Percentiles rank a stretch among this genome's conserved stretches.
Evolutionary conservation across 2,113 vertebrate genomes (phyloP).

Genomic region (Labrus mixtus): DNA sequence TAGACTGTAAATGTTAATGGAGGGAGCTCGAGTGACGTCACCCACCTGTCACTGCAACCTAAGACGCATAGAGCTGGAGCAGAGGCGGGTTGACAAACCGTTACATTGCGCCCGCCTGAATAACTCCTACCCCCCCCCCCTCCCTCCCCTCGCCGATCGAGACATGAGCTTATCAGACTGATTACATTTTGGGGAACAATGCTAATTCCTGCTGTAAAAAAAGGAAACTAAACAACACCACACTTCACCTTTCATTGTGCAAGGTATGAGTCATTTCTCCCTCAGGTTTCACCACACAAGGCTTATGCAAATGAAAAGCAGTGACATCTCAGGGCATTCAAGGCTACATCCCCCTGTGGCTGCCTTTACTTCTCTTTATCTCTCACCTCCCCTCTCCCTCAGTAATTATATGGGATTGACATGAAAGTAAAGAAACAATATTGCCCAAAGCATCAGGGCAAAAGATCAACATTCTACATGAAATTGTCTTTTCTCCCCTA

Average conservation of each 20-base stretch:
- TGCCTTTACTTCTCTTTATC: background rate
- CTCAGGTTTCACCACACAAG: background rate
- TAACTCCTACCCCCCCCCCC: too few species aligned
- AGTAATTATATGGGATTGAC: conserved; percentile 12
- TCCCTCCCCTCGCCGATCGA: too few species aligned
- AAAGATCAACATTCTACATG: conserved; percentile 49
- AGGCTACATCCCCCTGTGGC: background rate
- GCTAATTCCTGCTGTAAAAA: background rate
- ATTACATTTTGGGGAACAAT: background rate
- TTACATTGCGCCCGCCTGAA: too few species aligned
- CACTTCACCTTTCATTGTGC: background rate
- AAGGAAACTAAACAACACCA: background rate
- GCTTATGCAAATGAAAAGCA: conserved; percentile 7
- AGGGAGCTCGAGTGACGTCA: too few species aligned
- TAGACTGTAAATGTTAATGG: too few species aligned
- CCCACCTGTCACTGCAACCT: too few species aligned
- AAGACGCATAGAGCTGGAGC: too few species aligned
- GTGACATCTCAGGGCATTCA: background rate
- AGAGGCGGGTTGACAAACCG: too few species aligned
- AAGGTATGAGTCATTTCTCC: background rate
- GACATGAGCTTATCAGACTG: too few species aligned
- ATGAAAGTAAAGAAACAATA: conserved; percentile 34
- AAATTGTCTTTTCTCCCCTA: background rate
- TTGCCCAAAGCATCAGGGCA: conserved; percentile 12
- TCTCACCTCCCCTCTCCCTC: conserved; percentile 4